These are phyloP conservation scores for Hydriomena furcata DNA, from an alignment of 2,888 invertebrate genomes.

Conservation along the genomic window DNA sequence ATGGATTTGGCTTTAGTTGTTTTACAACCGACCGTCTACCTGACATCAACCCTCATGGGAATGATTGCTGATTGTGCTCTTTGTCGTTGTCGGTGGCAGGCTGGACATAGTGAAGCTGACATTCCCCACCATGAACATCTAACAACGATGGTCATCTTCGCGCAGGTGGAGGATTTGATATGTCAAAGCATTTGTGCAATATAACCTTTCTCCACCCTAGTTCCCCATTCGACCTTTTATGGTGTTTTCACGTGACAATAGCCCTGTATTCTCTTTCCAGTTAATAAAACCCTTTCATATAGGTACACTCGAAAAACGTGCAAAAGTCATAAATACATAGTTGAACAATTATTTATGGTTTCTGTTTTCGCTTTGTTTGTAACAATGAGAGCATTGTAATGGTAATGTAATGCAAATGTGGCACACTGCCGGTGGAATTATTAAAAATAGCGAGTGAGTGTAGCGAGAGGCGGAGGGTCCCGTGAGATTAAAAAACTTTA, in stretches of 20 bases:
- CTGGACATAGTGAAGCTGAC: too few relatives aligned
- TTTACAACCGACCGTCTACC: too few relatives aligned
- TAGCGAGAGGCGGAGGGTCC: slow-evolving; percentile 20
- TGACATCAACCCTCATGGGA: too few relatives aligned
- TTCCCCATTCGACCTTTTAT: too few relatives aligned
- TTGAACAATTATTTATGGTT: slow-evolving; percentile 37
- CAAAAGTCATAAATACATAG: slow-evolving; percentile 34
- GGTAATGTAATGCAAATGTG: slow-evolving; percentile 59
- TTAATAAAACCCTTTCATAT: slow-evolving; percentile 13
- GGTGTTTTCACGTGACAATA: slow-evolving; percentile 1
- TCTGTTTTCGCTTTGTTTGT: slow-evolving; percentile 37
- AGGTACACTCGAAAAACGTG: slow-evolving; percentile 24
- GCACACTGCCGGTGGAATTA: slow-evolving; percentile 39
- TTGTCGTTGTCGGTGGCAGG: too few relatives aligned
- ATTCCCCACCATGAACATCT: too few relatives aligned
- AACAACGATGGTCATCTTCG: too few relatives aligned
- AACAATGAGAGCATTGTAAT: slow-evolving; percentile 51
- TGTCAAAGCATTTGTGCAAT: too few relatives aligned
- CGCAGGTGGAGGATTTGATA: too few relatives aligned
- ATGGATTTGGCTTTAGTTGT: too few relatives aligned
- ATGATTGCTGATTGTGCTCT: too few relatives aligned
- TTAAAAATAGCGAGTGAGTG: slow-evolving; percentile 42
- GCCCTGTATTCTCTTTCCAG: slow-evolving; percentile 1
- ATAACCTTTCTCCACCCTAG: too few relatives aligned
- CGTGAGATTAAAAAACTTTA: slow-evolving; percentile 24